phyloP scores from a whole-genome alignment of 2,113 vertebrate genomes.

The Natator depressus region DNA sequence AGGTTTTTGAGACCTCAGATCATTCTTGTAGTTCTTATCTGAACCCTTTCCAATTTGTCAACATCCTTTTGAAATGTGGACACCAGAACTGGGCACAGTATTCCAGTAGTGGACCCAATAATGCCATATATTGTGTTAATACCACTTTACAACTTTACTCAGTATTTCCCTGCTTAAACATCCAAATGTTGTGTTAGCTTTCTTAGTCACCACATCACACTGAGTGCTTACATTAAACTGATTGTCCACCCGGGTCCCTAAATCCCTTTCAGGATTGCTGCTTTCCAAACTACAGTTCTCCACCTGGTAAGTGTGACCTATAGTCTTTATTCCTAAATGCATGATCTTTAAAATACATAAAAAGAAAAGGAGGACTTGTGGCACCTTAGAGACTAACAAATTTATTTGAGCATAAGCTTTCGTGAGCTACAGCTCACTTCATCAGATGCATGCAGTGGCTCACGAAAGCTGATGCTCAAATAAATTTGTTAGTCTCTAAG shows the following conservation, averaged over 20 bases:
- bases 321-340: not conserved
- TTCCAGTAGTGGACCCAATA: not conserved
- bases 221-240: not conserved
- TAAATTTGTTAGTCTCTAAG: too few species aligned
- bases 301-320: not conserved
- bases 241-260: not conserved
- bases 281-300: not conserved
- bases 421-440: too few species aligned
- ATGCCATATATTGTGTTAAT: not conserved
- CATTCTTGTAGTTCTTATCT: not conserved
- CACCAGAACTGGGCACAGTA: not conserved
- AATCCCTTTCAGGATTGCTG: not conserved
- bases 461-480: too few species aligned
- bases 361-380: too few species aligned
- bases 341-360: not conserved
- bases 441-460: too few species aligned
- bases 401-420: too few species aligned
- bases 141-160: not conserved
- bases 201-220: not conserved
- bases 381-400: too few species aligned
- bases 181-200: not conserved
- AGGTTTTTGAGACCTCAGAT: not conserved
- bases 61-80: not conserved
- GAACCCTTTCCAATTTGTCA: not conserved
- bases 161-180: not conserved